Conservation (phyloP, 2,888 invertebrate species). For the Dolichopus griseipennis region DNA sequence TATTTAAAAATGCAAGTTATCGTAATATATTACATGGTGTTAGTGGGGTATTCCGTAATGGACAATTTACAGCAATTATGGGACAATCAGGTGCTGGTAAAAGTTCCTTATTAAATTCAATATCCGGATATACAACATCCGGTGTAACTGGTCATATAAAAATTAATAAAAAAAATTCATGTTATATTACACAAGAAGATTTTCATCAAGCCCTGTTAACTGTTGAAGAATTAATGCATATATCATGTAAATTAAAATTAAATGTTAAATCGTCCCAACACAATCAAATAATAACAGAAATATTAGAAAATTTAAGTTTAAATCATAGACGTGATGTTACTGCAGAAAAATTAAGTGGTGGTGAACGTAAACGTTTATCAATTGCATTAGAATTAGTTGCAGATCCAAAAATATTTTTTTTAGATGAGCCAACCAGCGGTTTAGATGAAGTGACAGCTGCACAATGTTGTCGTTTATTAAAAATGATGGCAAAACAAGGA, state of each 20-base stretch:
- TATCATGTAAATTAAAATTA: constrained; percentile 68
- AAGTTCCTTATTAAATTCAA: constrained; percentile 65
- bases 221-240: constrained; percentile 66
- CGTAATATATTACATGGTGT: constrained; percentile 53
- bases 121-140: constrained; percentile 63
- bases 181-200: constrained; percentile 76
- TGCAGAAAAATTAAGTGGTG: constrained; percentile 58
- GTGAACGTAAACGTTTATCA: constrained; percentile 69
- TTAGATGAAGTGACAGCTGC: constrained; percentile 57
- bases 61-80: constrained; percentile 58
- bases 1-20: constrained; percentile 28
- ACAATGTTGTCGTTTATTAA: constrained; percentile 52
- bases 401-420: constrained; percentile 74
- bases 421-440: constrained; percentile 74
- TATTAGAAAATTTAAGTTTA: constrained; percentile 36
- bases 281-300: constrained; percentile 34
- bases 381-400: constrained; percentile 75
- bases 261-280: constrained; percentile 29
- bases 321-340: constrained; percentile 37
- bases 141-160: constrained; percentile 59
- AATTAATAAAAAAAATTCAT: constrained; percentile 65
- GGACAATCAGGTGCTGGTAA: constrained; percentile 67
- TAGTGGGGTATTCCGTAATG: constrained; percentile 54
- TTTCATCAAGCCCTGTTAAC: constrained; percentile 63
- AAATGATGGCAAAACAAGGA: constrained; percentile 52